phyloP scores from a whole-genome alignment of 2,113 vertebrate genomes.

The Notechis scutatus region DNA sequence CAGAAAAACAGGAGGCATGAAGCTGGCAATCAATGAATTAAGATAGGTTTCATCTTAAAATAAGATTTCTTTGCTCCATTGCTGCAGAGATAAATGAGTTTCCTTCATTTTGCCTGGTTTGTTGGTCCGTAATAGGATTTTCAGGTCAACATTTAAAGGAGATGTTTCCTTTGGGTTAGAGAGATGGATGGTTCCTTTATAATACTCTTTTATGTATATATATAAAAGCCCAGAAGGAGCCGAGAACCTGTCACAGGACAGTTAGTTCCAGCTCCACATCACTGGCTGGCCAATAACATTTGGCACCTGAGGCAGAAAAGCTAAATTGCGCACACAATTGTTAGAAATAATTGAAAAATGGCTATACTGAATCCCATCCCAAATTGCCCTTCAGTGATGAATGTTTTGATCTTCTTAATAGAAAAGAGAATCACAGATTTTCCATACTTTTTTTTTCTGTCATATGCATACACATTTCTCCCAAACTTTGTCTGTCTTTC shows the following conservation, averaged over 20 bases:
- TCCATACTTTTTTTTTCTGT: neutral
- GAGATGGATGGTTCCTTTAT: neutral
- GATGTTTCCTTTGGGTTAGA: neutral
- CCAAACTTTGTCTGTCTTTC: too few species aligned
- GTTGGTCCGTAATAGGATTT: neutral
- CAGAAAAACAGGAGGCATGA: neutral
- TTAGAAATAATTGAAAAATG: neutral
- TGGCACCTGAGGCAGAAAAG: neutral
- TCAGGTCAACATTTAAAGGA: neutral
- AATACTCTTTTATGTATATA: too few species aligned
- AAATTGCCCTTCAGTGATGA: neutral
- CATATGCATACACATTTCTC: neutral
- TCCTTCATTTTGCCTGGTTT: neutral
- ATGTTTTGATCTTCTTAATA: neutral
- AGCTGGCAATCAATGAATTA: neutral
- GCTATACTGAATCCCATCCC: neutral
- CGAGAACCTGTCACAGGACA: neutral
- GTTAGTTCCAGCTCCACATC: neutral
- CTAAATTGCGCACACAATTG: neutral
- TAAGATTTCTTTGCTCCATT: neutral
- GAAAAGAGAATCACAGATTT: neutral
- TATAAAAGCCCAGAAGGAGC: neutral
- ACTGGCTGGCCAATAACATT: neutral
- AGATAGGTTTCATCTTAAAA: neutral
- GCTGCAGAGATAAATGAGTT: too few species aligned